A percentile compares a stretch with the other conserved stretches of the same genome.
Evolutionary conservation across 2,797 vertebrate species (phyloP).

Genomic region (Poecilia gillii): DNA sequence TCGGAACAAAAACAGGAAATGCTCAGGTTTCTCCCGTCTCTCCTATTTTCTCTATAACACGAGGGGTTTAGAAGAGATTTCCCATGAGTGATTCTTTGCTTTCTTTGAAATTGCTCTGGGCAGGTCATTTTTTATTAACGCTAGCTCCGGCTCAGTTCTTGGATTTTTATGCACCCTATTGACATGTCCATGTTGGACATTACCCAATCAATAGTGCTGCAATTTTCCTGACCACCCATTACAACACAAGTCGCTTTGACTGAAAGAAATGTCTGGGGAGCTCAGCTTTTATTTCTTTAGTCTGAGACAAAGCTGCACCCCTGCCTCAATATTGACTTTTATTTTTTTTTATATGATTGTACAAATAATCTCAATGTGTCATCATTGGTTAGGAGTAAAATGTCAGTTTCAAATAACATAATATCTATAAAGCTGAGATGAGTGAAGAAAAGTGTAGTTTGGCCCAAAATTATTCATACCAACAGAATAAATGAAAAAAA

Average conservation of each 20-base stretch:
- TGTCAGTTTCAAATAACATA: background rate
- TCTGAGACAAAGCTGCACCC: conserved; percentile 40
- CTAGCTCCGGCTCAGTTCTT: conserved; percentile 62
- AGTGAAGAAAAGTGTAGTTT: background rate
- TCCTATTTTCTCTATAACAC: conserved; percentile 38
- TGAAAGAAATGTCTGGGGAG: conserved; percentile 63
- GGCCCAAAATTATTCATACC: background rate
- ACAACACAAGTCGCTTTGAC: conserved; percentile 69
- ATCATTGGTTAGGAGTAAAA: background rate
- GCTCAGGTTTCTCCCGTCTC: conserved; percentile 14
- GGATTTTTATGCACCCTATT: conserved; percentile 69
- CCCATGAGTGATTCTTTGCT: conserved; percentile 62
- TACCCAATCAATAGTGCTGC: conserved; percentile 74
- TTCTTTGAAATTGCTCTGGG: conserved; percentile 67
- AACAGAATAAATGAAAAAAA: background rate
- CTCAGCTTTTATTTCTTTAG: conserved; percentile 16
- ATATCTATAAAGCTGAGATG: background rate
- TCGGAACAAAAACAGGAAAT: conserved; percentile 40
- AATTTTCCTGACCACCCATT: conserved; percentile 73
- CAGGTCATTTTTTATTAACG: conserved; percentile 74
- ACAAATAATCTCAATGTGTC: background rate
- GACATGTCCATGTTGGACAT: conserved; percentile 73
- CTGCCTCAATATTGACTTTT: conserved; percentile 45
- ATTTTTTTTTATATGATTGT: conserved; percentile 46
- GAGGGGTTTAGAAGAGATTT: conserved; percentile 50